These are phyloP conservation scores for Cancer borealis DNA, from an alignment of 2,888 invertebrate genomes.

Conservation along the genomic window DNA sequence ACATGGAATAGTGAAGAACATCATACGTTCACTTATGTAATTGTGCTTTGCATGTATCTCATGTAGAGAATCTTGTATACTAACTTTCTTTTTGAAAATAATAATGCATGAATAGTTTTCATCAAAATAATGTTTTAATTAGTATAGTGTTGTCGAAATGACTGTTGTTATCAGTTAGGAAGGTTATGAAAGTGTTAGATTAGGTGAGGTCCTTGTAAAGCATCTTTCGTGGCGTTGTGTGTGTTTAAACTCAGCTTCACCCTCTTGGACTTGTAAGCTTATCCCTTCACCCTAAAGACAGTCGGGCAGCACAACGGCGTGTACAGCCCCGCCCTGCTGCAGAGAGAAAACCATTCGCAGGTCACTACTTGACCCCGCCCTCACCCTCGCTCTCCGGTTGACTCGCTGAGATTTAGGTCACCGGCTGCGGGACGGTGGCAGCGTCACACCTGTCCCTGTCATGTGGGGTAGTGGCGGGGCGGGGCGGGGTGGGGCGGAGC, in stretches of 20 bases:
- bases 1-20: not conserved
- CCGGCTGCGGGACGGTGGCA: not conserved
- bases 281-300: not conserved
- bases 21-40: not conserved
- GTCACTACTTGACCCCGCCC: not conserved
- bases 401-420: not conserved
- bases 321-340: not conserved
- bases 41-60: not conserved
- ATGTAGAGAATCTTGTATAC: not conserved
- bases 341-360: not conserved
- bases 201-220: not conserved
- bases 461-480: not conserved
- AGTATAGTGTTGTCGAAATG: not conserved
- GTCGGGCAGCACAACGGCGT: not conserved
- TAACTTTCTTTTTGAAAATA: not conserved
- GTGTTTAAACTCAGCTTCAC: not conserved
- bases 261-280: not conserved
- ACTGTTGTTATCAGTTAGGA: not conserved
- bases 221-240: not conserved
- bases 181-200: not conserved
- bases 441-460: conserved; percentile 29
- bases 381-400: not conserved
- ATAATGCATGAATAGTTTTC: not conserved
- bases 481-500: not conserved
- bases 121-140: not conserved